Percentiles rank a stretch among this genome's conserved stretches.
These are phyloP conservation scores for Drosophila insularis DNA, from an alignment of 1,140 invertebrate genomes.

Conservation along the genomic window DNA sequence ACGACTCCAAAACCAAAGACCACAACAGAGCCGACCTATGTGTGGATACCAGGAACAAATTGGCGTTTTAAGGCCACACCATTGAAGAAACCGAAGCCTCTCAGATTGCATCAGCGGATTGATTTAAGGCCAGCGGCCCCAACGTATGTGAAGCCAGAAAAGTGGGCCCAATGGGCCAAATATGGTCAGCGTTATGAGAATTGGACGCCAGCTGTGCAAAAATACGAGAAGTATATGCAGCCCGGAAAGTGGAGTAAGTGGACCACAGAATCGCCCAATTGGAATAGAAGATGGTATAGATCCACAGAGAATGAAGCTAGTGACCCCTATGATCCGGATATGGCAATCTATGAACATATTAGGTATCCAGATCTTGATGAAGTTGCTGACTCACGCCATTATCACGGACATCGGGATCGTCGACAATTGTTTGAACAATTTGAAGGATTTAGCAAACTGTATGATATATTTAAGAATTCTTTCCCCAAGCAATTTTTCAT, in stretches of 20 bases:
- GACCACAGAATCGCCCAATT: conserved; percentile 52
- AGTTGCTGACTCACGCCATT: conserved; percentile 40
- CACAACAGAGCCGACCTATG: conserved; percentile 54
- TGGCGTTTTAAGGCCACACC: conserved; percentile 73
- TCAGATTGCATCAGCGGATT: conserved; percentile 48
- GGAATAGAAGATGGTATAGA: conserved; percentile 46
- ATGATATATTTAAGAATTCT: neutral
- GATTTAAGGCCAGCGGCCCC: conserved; percentile 37
- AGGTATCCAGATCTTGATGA: conserved; percentile 50
- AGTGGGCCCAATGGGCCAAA: conserved; percentile 52
- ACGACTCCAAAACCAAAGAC: conserved; percentile 48
- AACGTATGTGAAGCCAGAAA: conserved; percentile 31
- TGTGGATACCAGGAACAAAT: conserved; percentile 73
- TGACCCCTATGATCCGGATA: conserved; percentile 54
- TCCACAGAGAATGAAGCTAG: conserved; percentile 1
- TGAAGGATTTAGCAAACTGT: conserved; percentile 69
- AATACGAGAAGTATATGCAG: conserved; percentile 38
- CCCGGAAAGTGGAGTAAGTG: conserved; percentile 58
- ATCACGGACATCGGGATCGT: conserved; percentile 68
- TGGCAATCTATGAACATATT: conserved; percentile 24
- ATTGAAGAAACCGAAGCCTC: conserved; percentile 52
- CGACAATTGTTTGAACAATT: conserved; percentile 70
- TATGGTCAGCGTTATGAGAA: conserved; percentile 50
- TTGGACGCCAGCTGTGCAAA: conserved; percentile 32
- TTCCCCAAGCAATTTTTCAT: too few species aligned